Conservation (phyloP, 2,113 vertebrate genomes). For the Dendropsophus ebraccatus region DNA sequence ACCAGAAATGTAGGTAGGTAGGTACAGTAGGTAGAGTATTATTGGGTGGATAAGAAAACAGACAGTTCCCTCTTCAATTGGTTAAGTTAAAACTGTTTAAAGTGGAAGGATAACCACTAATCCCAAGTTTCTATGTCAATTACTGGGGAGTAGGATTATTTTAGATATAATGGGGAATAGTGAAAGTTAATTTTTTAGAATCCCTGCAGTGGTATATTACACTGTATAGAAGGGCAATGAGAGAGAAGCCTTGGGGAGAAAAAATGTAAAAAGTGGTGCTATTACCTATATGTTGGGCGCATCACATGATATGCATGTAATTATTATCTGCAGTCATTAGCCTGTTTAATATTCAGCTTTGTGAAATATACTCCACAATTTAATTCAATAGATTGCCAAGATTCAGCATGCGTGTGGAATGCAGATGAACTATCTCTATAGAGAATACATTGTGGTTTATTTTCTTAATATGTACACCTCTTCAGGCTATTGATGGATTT, state of each 20-base stretch:
- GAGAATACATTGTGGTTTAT: background rate
- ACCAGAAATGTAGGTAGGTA: too few relatives aligned
- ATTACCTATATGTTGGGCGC: background rate
- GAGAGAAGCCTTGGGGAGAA: background rate
- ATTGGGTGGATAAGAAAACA: too few relatives aligned
- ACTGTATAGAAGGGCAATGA: background rate
- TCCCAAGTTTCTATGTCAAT: background rate
- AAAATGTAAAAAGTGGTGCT: background rate
- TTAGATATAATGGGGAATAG: background rate
- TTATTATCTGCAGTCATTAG: slow-evolving; percentile 7
- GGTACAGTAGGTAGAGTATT: too few relatives aligned
- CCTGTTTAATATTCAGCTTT: slow-evolving; percentile 9
- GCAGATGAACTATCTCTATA: background rate
- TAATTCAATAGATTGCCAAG: slow-evolving; percentile 22
- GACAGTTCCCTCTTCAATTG: too few relatives aligned
- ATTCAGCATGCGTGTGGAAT: slow-evolving; percentile 17
- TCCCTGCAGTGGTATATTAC: background rate
- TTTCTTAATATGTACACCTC: slow-evolving; percentile 39
- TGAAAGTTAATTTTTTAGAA: background rate
- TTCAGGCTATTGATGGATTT: slow-evolving; percentile 39
- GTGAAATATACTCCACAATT: slow-evolving; percentile 14
- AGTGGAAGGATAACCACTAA: too few relatives aligned
- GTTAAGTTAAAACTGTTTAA: too few relatives aligned
- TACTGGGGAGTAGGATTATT: background rate
- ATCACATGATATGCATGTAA: slow-evolving; percentile 3